These are phyloP conservation scores for Ammospiza nelsoni DNA, from an alignment of 2,113 vertebrate species.

Conservation along the genomic window DNA sequence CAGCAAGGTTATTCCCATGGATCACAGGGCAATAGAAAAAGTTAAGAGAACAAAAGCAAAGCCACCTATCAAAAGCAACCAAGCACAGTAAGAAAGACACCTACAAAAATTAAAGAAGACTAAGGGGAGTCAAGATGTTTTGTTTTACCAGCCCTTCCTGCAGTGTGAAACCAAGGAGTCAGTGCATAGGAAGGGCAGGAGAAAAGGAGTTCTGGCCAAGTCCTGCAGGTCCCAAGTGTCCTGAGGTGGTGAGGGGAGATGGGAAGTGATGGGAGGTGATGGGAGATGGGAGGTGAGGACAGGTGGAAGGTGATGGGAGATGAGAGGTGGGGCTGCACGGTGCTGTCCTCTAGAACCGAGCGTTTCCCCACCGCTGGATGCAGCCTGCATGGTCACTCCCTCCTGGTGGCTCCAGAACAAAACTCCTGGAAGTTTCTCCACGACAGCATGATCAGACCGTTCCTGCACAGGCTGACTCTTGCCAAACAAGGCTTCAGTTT, in stretches of 20 bases:
- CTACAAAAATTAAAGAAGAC: not conserved
- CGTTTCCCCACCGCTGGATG: not conserved
- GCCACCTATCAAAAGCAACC: not conserved
- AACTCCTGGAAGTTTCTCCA: not conserved
- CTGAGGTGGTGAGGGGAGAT: not conserved
- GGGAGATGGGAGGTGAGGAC: not conserved
- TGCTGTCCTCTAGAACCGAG: not conserved
- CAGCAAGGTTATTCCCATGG: not conserved
- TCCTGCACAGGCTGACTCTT: not conserved
- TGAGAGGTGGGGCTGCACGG: rapidly evolving
- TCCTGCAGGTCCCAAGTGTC: rapidly evolving
- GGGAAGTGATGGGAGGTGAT: not conserved
- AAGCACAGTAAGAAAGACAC: not conserved
- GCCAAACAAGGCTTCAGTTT: not conserved
- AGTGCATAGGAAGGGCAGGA: not conserved
- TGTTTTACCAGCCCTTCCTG: not conserved
- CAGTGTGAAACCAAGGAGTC: not conserved
- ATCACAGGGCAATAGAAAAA: not conserved
- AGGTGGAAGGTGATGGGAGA: not conserved
- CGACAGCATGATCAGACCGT: not conserved
- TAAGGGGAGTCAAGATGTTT: not conserved
- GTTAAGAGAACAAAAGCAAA: not conserved
- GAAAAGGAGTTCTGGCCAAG: not conserved
- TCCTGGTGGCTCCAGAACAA: not conserved
- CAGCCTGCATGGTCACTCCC: not conserved